Percentiles rank a stretch among this genome's conserved stretches.
phyloP scores from a whole-genome alignment of 2,113 vertebrate genomes.

The Sylvietta virens region DNA sequence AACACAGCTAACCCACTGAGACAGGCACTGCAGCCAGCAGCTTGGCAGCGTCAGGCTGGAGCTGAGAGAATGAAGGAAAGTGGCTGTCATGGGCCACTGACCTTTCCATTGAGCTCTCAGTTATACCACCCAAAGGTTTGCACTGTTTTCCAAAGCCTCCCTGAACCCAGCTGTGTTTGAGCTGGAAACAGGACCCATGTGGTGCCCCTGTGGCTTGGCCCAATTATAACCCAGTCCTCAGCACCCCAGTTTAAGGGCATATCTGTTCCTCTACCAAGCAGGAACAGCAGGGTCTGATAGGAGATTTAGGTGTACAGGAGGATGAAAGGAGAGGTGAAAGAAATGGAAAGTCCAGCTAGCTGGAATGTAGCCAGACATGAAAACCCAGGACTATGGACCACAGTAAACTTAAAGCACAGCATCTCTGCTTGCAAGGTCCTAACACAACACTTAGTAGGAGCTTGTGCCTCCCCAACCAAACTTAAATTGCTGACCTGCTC shows the following conservation, averaged over 20 bases:
- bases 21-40: background rate
- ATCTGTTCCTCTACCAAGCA: background rate
- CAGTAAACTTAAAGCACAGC: background rate
- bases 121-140: background rate
- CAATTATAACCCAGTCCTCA: background rate
- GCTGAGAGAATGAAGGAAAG: background rate
- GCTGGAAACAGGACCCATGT: background rate
- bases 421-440: background rate
- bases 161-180: background rate
- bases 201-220: fast-evolving
- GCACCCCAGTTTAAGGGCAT: background rate
- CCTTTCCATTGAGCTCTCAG: background rate
- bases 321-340: background rate
- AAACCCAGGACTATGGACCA: background rate
- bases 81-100: background rate
- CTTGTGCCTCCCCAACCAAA: background rate
- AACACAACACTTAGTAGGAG: fast-evolving
- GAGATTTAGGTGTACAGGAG: background rate
- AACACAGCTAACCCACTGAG: background rate
- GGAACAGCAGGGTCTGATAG: background rate
- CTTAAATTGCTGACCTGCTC: background rate
- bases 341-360: background rate
- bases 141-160: background rate
- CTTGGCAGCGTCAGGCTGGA: background rate
- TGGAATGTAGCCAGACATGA: background rate